Evolutionary conservation across 1,140 invertebrate genomes (phyloP), one percentile per base, ranked within the genome.

Genomic region (Antheraea mylitta): DNA sequence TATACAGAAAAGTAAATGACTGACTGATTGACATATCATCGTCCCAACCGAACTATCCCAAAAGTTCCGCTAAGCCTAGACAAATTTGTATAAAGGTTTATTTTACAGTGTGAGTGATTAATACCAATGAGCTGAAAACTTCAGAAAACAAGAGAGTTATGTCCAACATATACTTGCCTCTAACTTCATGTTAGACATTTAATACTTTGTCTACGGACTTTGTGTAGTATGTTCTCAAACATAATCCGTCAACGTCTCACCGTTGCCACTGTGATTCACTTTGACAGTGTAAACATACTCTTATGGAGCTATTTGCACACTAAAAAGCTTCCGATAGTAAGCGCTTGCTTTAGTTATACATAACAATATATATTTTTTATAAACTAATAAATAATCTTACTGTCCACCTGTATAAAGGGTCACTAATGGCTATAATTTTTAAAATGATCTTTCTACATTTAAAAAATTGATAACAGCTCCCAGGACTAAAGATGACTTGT

Each of bases 231-330:
- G 64, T 68, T 61, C 37, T 64, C 68, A 73, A 76, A 76, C 71
- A 76, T 69, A 64, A 76, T 76, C 74, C 53, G 71, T 76, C 74
- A 76, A 76, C 22, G 74, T 75, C 72, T n/a, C 45, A 36, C 19
- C 18, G 58, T 13, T 53, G 30, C 38, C 66, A 68, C 70, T 68
- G 64, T 64, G 69, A 72, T 72, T 75, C 74, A 75, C 72, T 74
- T 64, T 42, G 63, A 68, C 58, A 62, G 69, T 74, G 72, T 70
- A 74, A 74, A 74, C 72, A 74, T 22, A 18, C 45, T 60, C 66
- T 74, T 68, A 70, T 38, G 61, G 38, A 64, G 64, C 64, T 72
- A 69, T 68, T 68, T 72, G 59, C 64, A 18, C 19, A 22, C 11
- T 58, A 30, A 37, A 66, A 68, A 68, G 63, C 66, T 64, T 71